Conservation (phyloP, 2,888 invertebrate genomes). For the Falcaria lacertinaria region DNA sequence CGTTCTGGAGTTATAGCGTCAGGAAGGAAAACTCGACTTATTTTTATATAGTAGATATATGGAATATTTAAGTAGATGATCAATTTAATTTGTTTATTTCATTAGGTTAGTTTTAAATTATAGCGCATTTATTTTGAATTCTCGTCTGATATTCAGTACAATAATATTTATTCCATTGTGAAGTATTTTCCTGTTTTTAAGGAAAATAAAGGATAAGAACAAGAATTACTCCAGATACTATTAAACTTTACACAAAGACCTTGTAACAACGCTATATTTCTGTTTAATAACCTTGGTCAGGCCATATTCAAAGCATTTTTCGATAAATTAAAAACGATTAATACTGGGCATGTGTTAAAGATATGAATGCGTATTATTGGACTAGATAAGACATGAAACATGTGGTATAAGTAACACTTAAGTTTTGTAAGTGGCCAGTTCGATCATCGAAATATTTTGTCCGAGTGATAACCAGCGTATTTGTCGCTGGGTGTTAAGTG, state of each 20-base stretch:
- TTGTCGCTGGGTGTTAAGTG: background rate
- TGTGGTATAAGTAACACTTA: slow-evolving; percentile 2
- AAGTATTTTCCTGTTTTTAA: background rate
- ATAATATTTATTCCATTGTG: background rate
- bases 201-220: background rate
- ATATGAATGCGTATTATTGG: background rate
- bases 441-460: slow-evolving; percentile 1
- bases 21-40: too few species aligned
- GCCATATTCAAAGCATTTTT: too few species aligned
- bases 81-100: background rate
- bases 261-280: too few species aligned
- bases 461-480: background rate
- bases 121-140: too few species aligned
- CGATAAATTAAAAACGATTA: background rate
- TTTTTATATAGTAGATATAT: too few species aligned
- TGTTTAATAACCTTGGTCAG: too few species aligned
- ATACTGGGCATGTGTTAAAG: background rate
- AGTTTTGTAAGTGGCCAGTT: slow-evolving; percentile 1
- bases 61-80: too few species aligned
- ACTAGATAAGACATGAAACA: background rate
- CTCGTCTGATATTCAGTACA: background rate
- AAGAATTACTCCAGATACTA: background rate
- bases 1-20: too few species aligned
- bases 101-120: background rate
- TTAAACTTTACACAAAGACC: background rate